phyloP scores from a whole-genome alignment of 2,113 vertebrate genomes.

The Misgurnus mizolepis region DNA sequence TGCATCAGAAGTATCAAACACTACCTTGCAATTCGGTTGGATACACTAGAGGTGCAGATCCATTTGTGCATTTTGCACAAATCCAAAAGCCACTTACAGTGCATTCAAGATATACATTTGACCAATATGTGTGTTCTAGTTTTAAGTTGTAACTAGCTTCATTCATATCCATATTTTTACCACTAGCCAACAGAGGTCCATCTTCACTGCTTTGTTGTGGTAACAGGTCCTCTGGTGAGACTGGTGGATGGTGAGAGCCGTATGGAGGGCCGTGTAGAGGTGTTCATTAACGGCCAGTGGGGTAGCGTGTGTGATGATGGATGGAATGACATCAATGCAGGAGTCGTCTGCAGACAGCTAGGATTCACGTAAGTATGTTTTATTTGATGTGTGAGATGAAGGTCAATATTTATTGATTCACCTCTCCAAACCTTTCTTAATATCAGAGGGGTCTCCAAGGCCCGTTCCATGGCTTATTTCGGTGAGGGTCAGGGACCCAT shows the following conservation, averaged over 20 bases:
- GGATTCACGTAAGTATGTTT: conserved; percentile 67
- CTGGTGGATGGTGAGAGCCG: conserved; percentile 72
- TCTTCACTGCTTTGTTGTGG: conserved; percentile 1
- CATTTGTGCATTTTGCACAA: too few species aligned
- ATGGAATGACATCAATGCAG: conserved; percentile 71
- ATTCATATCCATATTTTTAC: too few species aligned
- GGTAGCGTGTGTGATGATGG: conserved; percentile 77
- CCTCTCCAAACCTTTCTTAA: conserved; percentile 16
- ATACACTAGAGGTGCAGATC: too few species aligned
- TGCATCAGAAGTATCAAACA: too few species aligned
- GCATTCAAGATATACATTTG: too few species aligned
- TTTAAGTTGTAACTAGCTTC: too few species aligned
- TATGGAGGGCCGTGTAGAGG: conserved; percentile 75
- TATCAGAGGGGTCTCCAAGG: conserved; percentile 79
- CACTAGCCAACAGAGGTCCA: not conserved
- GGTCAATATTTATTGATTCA: not conserved
- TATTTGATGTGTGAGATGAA: not conserved
- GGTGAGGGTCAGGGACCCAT: conserved; percentile 80
- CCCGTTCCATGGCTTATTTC: conserved; percentile 83
- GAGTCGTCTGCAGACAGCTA: conserved; percentile 75
- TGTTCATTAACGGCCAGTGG: conserved; percentile 69
- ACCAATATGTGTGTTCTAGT: too few species aligned
- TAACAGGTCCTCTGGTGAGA: conserved; percentile 66
- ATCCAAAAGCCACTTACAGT: too few species aligned
- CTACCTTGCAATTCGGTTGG: too few species aligned